Evolutionary conservation across 2,888 invertebrate species (phyloP).

Genomic region (Tethea ocularis): DNA sequence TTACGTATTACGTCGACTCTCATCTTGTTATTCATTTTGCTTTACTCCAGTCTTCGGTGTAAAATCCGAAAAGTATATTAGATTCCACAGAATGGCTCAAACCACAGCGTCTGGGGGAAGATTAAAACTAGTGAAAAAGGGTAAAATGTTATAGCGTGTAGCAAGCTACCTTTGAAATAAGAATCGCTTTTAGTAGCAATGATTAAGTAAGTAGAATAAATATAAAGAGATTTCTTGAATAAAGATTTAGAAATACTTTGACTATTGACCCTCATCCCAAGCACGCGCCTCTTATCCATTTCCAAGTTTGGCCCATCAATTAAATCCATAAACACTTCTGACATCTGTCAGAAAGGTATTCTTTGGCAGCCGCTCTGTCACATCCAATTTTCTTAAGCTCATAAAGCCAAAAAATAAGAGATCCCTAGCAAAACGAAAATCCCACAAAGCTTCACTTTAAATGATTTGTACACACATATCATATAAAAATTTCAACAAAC

Average conservation of each 20-base stretch:
- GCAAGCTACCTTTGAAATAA: background rate
- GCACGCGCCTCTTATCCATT: no score
- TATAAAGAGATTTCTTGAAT: no score
- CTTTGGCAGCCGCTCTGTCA: no score
- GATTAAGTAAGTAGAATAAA: no score
- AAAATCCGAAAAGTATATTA: slow-evolving; percentile 45
- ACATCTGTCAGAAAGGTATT: no score
- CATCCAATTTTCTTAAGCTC: no score
- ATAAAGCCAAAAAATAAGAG: background rate
- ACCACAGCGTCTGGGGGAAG: slow-evolving; percentile 28
- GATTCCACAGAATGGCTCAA: slow-evolving; percentile 28
- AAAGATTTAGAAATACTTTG: no score
- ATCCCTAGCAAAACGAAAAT: background rate
- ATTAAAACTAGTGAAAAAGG: slow-evolving; percentile 36
- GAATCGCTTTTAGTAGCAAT: no score
- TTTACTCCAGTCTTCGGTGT: slow-evolving; percentile 21
- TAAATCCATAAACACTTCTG: no score
- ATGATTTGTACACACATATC: slow-evolving; percentile 6
- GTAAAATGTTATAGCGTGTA: background rate
- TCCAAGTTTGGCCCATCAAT: no score
- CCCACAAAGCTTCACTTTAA: background rate
- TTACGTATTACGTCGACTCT: slow-evolving; percentile 24
- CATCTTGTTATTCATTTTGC: slow-evolving; percentile 29
- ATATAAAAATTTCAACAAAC: slow-evolving; percentile 9
- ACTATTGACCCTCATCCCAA: no score